phyloP scores from a whole-genome alignment of 2,888 invertebrate genomes.

The Coelinius sp. region DNA sequence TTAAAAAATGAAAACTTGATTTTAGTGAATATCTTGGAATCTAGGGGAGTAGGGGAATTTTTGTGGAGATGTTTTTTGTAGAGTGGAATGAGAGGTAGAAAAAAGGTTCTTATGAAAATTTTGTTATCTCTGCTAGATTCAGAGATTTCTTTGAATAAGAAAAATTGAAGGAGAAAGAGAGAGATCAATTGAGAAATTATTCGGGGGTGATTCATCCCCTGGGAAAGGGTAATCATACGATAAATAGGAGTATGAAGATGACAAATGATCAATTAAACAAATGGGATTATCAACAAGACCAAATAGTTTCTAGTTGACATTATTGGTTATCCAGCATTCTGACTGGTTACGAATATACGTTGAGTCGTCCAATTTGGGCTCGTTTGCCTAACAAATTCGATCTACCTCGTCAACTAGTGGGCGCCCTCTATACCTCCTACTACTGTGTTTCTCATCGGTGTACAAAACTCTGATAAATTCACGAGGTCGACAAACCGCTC shows the following conservation, averaged over 20 bases:
- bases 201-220: not conserved
- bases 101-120: too few species aligned
- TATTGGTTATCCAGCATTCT: constrained; percentile 18
- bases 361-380: constrained; percentile 51
- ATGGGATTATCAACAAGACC: constrained; percentile 24
- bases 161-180: too few species aligned
- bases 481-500: constrained; percentile 24
- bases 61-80: too few species aligned
- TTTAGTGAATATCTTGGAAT: too few species aligned
- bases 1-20: too few species aligned
- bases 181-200: not conserved
- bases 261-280: constrained; percentile 28
- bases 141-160: too few species aligned
- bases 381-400: constrained; percentile 56
- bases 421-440: constrained; percentile 9
- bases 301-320: constrained; percentile 14
- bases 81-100: too few species aligned
- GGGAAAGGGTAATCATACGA: not conserved
- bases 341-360: constrained; percentile 2
- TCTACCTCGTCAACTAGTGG: not conserved
- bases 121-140: too few species aligned
- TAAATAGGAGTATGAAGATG: constrained; percentile 11
- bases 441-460: constrained; percentile 19
- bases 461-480: not conserved
- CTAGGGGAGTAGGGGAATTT: too few species aligned